Percentiles rank a stretch among this genome's conserved stretches.
These are phyloP conservation scores for Branchinecta sandiegonensis DNA, from an alignment of 2,888 invertebrate species.

Conservation along the genomic window DNA sequence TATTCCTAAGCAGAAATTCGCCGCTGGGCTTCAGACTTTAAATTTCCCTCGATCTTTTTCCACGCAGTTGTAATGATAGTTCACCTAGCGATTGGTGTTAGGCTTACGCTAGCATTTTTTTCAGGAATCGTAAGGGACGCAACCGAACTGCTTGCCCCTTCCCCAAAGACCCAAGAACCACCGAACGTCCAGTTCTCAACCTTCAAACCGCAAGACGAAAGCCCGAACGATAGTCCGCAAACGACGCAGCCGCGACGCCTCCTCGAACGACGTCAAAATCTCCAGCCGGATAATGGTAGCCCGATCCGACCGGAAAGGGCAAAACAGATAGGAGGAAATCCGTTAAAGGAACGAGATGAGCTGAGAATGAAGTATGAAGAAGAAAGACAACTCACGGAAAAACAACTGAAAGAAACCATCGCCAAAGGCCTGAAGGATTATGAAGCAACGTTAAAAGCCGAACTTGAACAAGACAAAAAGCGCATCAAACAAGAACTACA, in stretches of 20 bases:
- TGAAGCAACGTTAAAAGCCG: constrained; percentile 1
- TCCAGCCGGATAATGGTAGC: neutral
- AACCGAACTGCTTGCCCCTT: neutral
- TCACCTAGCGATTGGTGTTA: too few species aligned
- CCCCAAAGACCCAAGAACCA: neutral
- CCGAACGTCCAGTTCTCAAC: neutral
- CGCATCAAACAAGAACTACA: constrained; percentile 7
- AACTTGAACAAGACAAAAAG: neutral
- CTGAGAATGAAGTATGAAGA: neutral
- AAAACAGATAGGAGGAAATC: too few species aligned
- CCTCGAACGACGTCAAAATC: neutral
- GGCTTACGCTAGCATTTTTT: too few species aligned
- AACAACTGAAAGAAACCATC: neutral
- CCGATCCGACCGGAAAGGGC: too few species aligned
- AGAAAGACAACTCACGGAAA: neutral
- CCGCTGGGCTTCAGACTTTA: too few species aligned
- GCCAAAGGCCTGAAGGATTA: neutral
- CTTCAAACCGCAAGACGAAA: neutral
- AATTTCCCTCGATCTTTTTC: too few species aligned
- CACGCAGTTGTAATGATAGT: too few species aligned
- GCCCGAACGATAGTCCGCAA: neutral
- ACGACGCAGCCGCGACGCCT: constrained; percentile 1
- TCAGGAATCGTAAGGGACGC: constrained; percentile 1
- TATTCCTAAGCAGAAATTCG: too few species aligned
- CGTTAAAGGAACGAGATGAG: neutral